Evolutionary conservation across 1,140 invertebrate species (phyloP).

Genomic region (Copidosoma floridanum): DNA sequence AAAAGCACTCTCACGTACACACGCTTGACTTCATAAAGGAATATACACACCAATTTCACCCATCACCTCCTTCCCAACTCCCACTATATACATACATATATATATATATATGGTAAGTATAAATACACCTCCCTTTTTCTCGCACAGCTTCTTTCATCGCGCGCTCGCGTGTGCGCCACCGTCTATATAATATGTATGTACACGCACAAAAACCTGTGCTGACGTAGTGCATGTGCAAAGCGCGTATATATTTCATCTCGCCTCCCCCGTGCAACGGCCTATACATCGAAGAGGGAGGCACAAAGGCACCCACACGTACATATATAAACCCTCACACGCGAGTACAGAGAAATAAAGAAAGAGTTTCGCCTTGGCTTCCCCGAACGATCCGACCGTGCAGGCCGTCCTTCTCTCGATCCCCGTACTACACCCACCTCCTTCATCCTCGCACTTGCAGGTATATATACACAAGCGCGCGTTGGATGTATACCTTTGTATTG

Average conservation of each 20-base stretch:
- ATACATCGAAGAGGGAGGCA: no score
- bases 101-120: no score
- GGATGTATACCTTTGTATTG: no score
- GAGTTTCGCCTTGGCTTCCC: neutral
- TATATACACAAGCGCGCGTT: slow-evolving; percentile 6
- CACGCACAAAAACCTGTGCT: no score
- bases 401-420: neutral
- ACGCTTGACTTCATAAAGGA: neutral
- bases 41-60: slow-evolving; percentile 1
- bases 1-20: neutral
- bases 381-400: neutral
- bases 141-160: neutral
- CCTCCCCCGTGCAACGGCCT: no score
- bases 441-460: slow-evolving; percentile 15
- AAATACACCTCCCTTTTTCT: neutral
- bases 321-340: no score
- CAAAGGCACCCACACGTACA: no score
- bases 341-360: neutral
- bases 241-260: no score
- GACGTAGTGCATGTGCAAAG: no score
- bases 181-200: no score
- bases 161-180: no score
- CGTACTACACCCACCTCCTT: neutral
- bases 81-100: no score
- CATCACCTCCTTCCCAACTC: neutral